These are phyloP conservation scores for Craseonycteris thonglongyai DNA, from an alignment of 2,113 vertebrate species.

Conservation along the genomic window DNA sequence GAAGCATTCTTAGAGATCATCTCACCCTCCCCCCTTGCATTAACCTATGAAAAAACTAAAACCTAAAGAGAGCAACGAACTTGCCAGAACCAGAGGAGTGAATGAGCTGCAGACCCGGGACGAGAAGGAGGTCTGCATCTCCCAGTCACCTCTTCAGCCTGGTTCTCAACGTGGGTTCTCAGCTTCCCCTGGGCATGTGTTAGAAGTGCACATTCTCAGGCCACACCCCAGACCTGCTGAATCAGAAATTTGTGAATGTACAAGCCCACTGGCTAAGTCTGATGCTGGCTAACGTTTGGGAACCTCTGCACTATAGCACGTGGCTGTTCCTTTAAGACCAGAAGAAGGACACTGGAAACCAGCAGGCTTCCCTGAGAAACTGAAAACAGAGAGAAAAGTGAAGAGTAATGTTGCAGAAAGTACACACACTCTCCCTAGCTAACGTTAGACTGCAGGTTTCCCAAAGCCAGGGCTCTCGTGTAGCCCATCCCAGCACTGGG, in stretches of 20 bases:
- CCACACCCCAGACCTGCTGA: neutral
- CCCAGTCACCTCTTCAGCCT: neutral
- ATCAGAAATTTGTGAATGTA: neutral
- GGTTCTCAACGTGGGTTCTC: neutral
- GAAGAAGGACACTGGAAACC: neutral
- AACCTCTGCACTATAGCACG: neutral
- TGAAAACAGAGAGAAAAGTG: neutral
- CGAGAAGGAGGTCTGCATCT: neutral
- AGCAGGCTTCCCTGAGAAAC: neutral
- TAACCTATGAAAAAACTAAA: neutral
- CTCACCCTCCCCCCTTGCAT: neutral
- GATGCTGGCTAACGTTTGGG: neutral
- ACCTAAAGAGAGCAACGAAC: neutral
- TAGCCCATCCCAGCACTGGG: rapidly evolving
- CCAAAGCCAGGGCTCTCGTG: neutral
- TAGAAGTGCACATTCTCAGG: neutral
- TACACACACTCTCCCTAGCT: neutral
- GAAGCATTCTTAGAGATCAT: neutral
- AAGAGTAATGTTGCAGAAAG: neutral
- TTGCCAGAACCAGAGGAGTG: neutral
- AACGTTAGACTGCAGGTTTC: neutral
- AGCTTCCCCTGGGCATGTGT: neutral
- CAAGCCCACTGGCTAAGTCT: neutral
- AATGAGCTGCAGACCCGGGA: neutral
- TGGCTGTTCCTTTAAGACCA: neutral